Conservation (phyloP, 2,113 vertebrate genomes). For the Lasiurus borealis region DNA sequence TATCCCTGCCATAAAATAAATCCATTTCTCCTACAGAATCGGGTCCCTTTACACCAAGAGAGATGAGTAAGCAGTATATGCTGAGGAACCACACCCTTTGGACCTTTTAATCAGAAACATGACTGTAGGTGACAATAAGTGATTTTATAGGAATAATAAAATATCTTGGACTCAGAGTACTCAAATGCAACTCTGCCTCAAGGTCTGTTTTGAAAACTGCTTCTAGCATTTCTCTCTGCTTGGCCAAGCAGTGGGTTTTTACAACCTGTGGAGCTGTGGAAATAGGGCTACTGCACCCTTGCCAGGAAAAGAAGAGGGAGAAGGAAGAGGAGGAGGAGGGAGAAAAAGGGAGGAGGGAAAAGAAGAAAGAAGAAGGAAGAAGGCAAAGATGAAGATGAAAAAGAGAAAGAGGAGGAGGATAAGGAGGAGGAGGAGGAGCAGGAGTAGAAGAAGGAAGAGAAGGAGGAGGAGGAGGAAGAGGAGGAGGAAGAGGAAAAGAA, state of each 20-base stretch:
- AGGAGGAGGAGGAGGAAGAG: too few relatives aligned
- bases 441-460: too few relatives aligned
- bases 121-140: constrained; percentile 66
- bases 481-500: background rate
- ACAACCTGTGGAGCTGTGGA: background rate
- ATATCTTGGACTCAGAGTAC: constrained; percentile 26
- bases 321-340: background rate
- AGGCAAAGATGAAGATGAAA: too few relatives aligned
- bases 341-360: background rate
- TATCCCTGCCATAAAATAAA: constrained; percentile 73
- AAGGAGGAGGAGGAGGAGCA: too few relatives aligned
- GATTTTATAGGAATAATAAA: constrained; percentile 65
- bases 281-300: background rate
- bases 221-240: constrained; percentile 51
- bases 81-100: constrained; percentile 66
- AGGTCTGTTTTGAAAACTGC: background rate
- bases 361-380: too few relatives aligned
- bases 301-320: background rate
- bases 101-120: constrained; percentile 75
- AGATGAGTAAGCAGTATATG: constrained; percentile 71
- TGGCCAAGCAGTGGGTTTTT: constrained; percentile 53
- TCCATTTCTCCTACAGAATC: constrained; percentile 73
- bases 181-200: background rate
- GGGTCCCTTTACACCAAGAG: constrained; percentile 63
- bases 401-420: too few relatives aligned